Conservation (phyloP, 2,888 invertebrate genomes). For the Tolmerus cingulatus region DNA sequence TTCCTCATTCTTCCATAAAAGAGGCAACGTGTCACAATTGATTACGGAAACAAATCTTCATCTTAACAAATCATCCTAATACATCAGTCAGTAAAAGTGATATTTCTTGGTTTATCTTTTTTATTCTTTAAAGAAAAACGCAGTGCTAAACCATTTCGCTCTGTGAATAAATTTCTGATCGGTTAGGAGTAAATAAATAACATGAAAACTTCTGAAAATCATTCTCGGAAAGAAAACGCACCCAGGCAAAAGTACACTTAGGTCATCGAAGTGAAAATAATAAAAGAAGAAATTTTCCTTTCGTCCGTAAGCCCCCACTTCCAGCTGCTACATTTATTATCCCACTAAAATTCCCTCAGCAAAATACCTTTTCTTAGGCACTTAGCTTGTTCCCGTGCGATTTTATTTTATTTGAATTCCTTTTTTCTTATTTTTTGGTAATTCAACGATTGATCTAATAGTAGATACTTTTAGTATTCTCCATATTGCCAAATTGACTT, state of each 20-base stretch:
- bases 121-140: not conserved
- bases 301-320: not conserved
- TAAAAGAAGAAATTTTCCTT: not conserved
- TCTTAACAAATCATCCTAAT: not conserved
- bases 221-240: not conserved
- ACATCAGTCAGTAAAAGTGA: not conserved
- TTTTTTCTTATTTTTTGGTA: not conserved
- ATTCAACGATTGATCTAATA: not conserved
- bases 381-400: not conserved
- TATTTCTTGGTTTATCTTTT: not conserved
- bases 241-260: not conserved
- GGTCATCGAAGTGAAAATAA: not conserved
- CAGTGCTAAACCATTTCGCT: not conserved
- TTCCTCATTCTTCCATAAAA: not conserved
- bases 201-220: not conserved
- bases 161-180: not conserved
- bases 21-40: not conserved
- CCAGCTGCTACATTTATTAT: not conserved
- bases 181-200: not conserved
- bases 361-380: not conserved
- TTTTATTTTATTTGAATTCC: not conserved
- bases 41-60: not conserved
- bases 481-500: not conserved
- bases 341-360: not conserved
- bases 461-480: not conserved